phyloP scores from a whole-genome alignment of 2,888 invertebrate genomes.

The Chaetogeoica ovagalla region DNA sequence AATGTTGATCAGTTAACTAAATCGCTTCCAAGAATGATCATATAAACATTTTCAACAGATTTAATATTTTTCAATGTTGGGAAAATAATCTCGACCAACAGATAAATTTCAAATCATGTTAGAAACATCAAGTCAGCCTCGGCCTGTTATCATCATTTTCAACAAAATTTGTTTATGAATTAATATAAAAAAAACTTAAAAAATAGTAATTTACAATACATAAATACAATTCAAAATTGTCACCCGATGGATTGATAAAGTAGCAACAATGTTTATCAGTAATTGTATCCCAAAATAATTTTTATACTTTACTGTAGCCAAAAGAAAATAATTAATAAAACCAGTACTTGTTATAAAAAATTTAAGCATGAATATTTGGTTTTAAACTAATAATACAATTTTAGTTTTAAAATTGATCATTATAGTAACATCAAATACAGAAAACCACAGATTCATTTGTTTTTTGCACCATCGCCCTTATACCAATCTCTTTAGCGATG shows the following conservation, averaged over 20 bases:
- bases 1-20: conserved; percentile 25
- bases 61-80: conserved; percentile 36
- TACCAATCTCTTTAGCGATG: too few species aligned
- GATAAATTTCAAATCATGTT: conserved; percentile 22
- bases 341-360: too few species aligned
- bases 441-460: too few species aligned
- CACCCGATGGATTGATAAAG: too few species aligned
- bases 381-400: not conserved
- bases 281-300: too few species aligned
- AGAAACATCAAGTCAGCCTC: conserved; percentile 40
- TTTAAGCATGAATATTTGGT: too few species aligned
- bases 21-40: conserved; percentile 50
- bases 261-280: too few species aligned
- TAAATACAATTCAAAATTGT: too few species aligned
- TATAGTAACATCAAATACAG: too few species aligned
- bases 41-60: conserved; percentile 5
- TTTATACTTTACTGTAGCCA: not conserved
- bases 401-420: not conserved
- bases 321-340: not conserved
- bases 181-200: not conserved
- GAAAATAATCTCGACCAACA: conserved; percentile 44
- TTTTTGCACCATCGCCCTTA: too few species aligned
- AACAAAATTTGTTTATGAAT: not conserved
- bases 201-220: too few species aligned
- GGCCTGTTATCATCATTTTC: conserved; percentile 50